These are phyloP conservation scores for Zygaena filipendulae DNA, from an alignment of 2,888 invertebrate genomes.

Conservation along the genomic window DNA sequence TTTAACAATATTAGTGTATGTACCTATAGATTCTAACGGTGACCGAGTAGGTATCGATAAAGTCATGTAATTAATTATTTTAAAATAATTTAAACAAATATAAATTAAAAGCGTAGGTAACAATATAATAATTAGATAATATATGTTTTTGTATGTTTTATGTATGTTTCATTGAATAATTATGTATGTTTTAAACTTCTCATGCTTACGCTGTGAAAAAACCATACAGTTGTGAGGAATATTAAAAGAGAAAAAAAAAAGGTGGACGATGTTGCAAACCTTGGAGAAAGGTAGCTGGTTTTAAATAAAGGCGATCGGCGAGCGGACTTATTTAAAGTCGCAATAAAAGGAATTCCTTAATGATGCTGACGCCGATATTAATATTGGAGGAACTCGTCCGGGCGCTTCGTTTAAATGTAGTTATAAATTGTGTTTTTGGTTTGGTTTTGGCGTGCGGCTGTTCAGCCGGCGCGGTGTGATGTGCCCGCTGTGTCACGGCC, in stretches of 20 bases:
- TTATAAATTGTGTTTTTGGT: slow-evolving; percentile 60
- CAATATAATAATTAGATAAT: too few species aligned
- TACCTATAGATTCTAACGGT: too few species aligned
- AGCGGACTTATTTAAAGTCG: slow-evolving; percentile 59
- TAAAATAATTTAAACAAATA: too few species aligned
- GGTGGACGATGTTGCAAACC: slow-evolving; percentile 53
- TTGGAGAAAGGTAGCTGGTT: slow-evolving; percentile 61
- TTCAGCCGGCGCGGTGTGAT: slow-evolving; percentile 14
- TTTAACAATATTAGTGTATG: too few species aligned
- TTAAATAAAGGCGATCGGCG: slow-evolving; percentile 49
- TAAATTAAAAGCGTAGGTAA: too few species aligned
- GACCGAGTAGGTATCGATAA: too few species aligned
- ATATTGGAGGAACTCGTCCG: slow-evolving; percentile 48
- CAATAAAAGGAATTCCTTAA: slow-evolving; percentile 68
- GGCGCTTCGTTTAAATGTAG: slow-evolving; percentile 48
- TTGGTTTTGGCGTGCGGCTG: slow-evolving; percentile 17
- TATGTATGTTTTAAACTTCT: too few species aligned
- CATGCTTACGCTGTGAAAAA: slow-evolving; percentile 42
- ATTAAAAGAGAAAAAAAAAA: too few species aligned
- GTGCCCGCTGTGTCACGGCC: slow-evolving; percentile 18
- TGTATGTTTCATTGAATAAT: too few species aligned
- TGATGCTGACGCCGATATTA: slow-evolving; percentile 62
- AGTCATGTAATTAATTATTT: too few species aligned
- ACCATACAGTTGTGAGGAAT: too few species aligned
- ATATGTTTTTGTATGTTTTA: too few species aligned